These are phyloP conservation scores for Stomatorhinus walkeri DNA, from an alignment of 2,797 vertebrate genomes.

Conservation along the genomic window DNA sequence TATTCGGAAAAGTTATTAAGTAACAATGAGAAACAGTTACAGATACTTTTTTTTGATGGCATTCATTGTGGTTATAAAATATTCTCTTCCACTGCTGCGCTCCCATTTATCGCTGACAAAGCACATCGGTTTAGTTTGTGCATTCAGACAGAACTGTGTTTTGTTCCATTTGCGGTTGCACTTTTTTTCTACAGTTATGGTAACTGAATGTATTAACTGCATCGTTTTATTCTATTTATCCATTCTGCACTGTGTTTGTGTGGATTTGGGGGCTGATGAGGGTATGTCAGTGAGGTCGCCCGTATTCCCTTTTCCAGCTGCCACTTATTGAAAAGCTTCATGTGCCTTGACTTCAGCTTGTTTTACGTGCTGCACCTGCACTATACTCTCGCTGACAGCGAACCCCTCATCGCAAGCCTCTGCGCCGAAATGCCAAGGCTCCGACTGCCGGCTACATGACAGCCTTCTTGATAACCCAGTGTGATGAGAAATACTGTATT, in stretches of 20 bases:
- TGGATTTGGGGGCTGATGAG: background rate
- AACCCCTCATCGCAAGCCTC: background rate
- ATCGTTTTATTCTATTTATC: background rate
- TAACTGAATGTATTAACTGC: background rate
- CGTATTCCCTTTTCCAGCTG: background rate
- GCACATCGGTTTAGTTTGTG: background rate
- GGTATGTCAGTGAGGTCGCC: background rate
- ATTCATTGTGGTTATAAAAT: constrained; percentile 10
- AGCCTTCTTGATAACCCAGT: background rate
- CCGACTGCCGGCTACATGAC: background rate
- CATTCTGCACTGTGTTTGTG: background rate
- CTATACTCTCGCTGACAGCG: background rate
- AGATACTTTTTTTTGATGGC: background rate
- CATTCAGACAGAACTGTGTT: background rate
- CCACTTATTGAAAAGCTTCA: background rate
- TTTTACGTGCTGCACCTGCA: background rate
- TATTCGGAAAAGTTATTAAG: background rate
- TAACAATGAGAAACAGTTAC: background rate
- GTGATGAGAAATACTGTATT: constrained; percentile 4
- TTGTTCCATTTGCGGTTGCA: background rate
- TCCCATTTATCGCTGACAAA: constrained; percentile 13
- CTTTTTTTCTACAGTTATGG: background rate
- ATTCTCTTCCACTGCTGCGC: background rate
- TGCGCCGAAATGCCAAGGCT: background rate
- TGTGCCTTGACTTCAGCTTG: background rate